phyloP scores from a whole-genome alignment of 2,797 vertebrate genomes.

The Dendrocincla tyrannina region DNA sequence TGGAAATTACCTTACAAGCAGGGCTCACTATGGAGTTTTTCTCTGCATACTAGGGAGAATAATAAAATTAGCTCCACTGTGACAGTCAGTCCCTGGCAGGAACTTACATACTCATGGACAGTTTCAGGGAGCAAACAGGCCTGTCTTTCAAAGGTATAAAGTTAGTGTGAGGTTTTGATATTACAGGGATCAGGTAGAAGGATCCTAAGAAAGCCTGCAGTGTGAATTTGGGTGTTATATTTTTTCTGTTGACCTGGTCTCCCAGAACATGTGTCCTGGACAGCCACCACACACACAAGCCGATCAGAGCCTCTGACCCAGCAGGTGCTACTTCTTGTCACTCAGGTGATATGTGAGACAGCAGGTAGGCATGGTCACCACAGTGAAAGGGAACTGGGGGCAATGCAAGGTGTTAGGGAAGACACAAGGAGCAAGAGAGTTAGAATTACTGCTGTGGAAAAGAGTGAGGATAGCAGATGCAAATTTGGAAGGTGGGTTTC shows the following conservation, averaged over 20 bases:
- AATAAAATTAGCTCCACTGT: neutral
- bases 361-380: neutral
- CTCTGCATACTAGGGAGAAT: neutral
- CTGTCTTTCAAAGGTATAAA: neutral
- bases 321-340: neutral
- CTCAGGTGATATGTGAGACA: neutral
- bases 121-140: neutral
- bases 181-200: neutral
- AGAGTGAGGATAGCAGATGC: neutral
- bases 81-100: neutral
- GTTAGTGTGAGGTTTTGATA: neutral
- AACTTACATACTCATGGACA: neutral
- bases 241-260: neutral
- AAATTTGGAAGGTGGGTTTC: neutral
- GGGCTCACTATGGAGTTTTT: neutral
- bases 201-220: neutral
- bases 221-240: neutral
- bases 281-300: neutral
- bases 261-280: neutral
- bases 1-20: neutral
- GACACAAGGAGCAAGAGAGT: neutral
- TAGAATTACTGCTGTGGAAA: neutral
- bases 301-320: neutral
- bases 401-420: neutral
- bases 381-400: neutral